These are phyloP conservation scores for Eupithecia tripunctaria DNA, from an alignment of 2,888 invertebrate species.

Conservation along the genomic window DNA sequence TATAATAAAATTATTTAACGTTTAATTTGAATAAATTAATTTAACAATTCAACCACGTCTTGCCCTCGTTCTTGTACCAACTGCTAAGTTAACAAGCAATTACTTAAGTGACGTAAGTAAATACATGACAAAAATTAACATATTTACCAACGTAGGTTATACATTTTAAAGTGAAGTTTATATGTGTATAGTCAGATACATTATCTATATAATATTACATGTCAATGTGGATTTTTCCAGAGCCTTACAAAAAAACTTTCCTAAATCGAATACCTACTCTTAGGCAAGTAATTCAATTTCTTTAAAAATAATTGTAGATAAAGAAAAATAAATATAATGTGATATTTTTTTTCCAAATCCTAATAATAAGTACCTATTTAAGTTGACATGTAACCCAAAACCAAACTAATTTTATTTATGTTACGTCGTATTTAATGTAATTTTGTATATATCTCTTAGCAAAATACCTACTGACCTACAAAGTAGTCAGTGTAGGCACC, in stretches of 20 bases:
- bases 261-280: too few species aligned
- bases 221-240: background rate
- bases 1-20: background rate
- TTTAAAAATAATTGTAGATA: too few species aligned
- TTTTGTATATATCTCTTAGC: too few species aligned
- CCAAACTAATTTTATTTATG: too few species aligned
- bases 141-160: background rate
- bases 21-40: slow-evolving; percentile 8
- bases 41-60: slow-evolving; percentile 1
- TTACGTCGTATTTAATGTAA: too few species aligned
- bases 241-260: background rate
- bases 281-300: too few species aligned
- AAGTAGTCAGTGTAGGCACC: too few species aligned
- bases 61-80: slow-evolving; percentile 15
- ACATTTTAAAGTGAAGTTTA: background rate
- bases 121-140: background rate
- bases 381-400: too few species aligned
- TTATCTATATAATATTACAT: background rate
- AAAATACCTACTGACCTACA: too few species aligned
- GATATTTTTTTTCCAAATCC: too few species aligned
- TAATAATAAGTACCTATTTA: too few species aligned
- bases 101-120: background rate
- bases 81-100: slow-evolving; percentile 21
- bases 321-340: too few species aligned
- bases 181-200: background rate